phyloP scores from a whole-genome alignment of 2,797 vertebrate species.

The Ctenopoma multispine region DNA sequence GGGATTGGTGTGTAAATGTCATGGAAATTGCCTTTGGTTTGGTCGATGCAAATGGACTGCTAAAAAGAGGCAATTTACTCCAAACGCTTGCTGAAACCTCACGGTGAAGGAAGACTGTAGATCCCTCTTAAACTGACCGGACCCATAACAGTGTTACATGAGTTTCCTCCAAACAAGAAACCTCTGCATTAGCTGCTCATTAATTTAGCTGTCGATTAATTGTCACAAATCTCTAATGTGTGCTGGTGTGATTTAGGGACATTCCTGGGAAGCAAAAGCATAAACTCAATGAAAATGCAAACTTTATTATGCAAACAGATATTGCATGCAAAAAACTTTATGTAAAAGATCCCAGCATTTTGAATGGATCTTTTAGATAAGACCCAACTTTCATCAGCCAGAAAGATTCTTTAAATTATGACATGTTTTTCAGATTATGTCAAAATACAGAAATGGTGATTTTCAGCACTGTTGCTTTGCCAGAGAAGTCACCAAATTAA shows the following conservation, averaged over 20 bases:
- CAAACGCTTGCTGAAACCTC: slow-evolving; percentile 27
- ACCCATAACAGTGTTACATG: no score
- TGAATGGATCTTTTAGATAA: slow-evolving; percentile 74
- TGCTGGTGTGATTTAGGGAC: slow-evolving; percentile 53
- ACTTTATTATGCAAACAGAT: slow-evolving; percentile 74
- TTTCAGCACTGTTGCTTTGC: not conserved
- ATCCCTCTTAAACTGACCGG: no score
- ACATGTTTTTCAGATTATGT: no score
- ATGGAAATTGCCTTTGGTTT: slow-evolving; percentile 78
- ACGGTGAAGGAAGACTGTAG: not conserved
- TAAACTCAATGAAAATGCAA: slow-evolving; percentile 71
- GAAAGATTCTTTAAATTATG: slow-evolving; percentile 33
- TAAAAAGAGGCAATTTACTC: slow-evolving; percentile 64
- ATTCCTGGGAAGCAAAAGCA: slow-evolving; percentile 73
- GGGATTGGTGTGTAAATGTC: slow-evolving; percentile 76
- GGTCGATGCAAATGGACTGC: slow-evolving; percentile 72
- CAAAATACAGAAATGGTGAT: not conserved
- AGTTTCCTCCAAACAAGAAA: no score
- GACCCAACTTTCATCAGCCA: slow-evolving; percentile 7
- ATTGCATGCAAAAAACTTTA: slow-evolving; percentile 81
- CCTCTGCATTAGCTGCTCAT: not conserved
- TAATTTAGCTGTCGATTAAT: no score
- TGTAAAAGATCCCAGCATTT: slow-evolving; percentile 76
- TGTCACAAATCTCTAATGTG: slow-evolving; percentile 52
- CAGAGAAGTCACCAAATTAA: not conserved